These are phyloP conservation scores for Enoplosus armatus DNA, from an alignment of 2,797 vertebrate genomes.

Conservation along the genomic window DNA sequence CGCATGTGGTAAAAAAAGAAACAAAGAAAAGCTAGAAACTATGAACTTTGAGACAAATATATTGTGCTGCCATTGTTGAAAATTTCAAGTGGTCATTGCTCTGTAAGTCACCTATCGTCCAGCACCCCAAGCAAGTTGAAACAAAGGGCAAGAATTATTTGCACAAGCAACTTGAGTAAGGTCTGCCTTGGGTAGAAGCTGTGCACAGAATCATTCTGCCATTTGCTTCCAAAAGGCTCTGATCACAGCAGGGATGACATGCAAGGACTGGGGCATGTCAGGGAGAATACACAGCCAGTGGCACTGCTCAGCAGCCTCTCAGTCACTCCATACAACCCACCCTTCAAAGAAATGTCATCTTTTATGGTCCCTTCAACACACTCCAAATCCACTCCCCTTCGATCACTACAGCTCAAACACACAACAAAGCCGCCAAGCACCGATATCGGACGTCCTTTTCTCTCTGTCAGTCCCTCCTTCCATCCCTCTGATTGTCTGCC, in stretches of 20 bases:
- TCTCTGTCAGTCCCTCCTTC: conserved; percentile 74
- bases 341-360: conserved; percentile 90
- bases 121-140: conserved; percentile 25
- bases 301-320: conserved; percentile 81
- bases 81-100: conserved; percentile 15
- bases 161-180: conserved; percentile 58
- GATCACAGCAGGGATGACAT: conserved; percentile 84
- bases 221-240: conserved; percentile 78
- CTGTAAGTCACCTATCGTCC: conserved; percentile 21
- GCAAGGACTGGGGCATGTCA: conserved; percentile 80
- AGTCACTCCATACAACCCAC: conserved; percentile 83
- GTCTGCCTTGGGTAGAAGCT: conserved; percentile 53
- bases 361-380: conserved; percentile 84
- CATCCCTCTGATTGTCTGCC: conserved; percentile 84
- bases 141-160: conserved; percentile 58
- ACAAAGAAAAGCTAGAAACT: conserved; percentile 7
- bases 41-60: not conserved
- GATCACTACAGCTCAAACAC: conserved; percentile 81
- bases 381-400: conserved; percentile 81
- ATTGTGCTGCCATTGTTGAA: not conserved
- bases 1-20: not conserved
- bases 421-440: conserved; percentile 79
- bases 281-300: conserved; percentile 82
- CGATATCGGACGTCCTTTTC: conserved; percentile 82
- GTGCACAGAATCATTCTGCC: conserved; percentile 67